Percentiles rank a stretch among this genome's conserved stretches.
These are phyloP conservation scores for Clarias pachynema DNA, from an alignment of 2,797 vertebrate genomes.

Conservation along the genomic window DNA sequence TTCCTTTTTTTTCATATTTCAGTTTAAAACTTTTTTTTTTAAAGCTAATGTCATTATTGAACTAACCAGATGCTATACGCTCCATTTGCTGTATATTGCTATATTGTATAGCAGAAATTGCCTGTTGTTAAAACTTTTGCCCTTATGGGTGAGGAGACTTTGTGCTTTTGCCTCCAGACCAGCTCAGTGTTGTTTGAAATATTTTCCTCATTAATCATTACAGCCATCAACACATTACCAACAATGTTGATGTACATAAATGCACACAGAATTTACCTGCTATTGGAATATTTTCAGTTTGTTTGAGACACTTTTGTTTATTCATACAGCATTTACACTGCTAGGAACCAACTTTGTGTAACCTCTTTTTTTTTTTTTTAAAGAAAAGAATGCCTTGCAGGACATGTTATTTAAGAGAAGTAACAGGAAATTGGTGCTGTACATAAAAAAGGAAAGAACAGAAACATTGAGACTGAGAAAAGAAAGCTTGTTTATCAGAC, in stretches of 20 bases:
- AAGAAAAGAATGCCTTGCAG: background rate
- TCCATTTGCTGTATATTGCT: slow-evolving; percentile 52
- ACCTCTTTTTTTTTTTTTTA: slow-evolving; percentile 8
- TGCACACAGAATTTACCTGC: slow-evolving; percentile 22
- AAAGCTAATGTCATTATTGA: slow-evolving; percentile 18
- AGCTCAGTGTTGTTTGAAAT: slow-evolving; percentile 24
- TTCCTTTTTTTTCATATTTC: slow-evolving; percentile 43
- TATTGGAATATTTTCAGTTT: slow-evolving; percentile 11
- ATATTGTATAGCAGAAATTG: slow-evolving; percentile 22
- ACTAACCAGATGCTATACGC: slow-evolving; percentile 53
- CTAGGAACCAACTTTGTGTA: background rate
- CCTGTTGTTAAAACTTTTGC: background rate
- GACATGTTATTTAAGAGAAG: background rate
- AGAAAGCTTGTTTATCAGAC: background rate
- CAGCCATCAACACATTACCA: slow-evolving; percentile 17
- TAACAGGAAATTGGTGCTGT: slow-evolving; percentile 27
- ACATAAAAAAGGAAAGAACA: background rate
- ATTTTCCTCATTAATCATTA: slow-evolving; percentile 1
- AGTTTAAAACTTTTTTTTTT: slow-evolving; percentile 35
- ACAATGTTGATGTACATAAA: background rate
- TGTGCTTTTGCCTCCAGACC: slow-evolving; percentile 18
- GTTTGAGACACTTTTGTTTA: slow-evolving; percentile 4
- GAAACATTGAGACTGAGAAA: background rate
- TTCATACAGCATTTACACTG: background rate
- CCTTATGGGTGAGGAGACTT: background rate